Base-by-base conservation (phyloP, 2,888 invertebrate genomes). In the Tetragonula carbonaria region DNA sequence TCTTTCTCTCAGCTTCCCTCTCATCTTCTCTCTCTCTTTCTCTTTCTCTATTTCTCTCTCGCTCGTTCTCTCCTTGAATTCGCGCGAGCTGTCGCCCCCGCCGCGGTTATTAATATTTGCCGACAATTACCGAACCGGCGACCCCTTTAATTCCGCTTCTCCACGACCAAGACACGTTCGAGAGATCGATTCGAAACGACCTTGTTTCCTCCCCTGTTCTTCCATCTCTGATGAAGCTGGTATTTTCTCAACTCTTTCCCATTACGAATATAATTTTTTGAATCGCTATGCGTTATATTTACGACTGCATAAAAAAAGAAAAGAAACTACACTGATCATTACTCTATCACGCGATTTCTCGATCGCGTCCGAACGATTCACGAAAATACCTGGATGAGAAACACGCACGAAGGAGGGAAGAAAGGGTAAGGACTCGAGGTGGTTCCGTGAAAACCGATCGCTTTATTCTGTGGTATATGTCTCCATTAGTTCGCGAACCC, bases 41-140 rank as follows among this genome's bases (percentile, higher is more conserved):
- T 85, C 77, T 74, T 81, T 82, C 80, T 74, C 84, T 53, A 53
- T 65, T 70, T n/a, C 67, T 74, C 79, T 51, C 79, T 77, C 84
- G 28, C 75, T 76, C 84, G 21, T 68, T 78, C 83, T 85, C 77
- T 73, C 81, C 68, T 78, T 76, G 74, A 86, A 87, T 86, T 79
- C 81, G 83, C 87, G 82, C 63, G 81, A 73, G 73, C 82, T 78
- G 74, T 82, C 78, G 84, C 75, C 71, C 78, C 73, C 80, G 18
- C 86, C 90, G 87, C 92, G 91, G 92, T 94, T 94, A 94, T 94
- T 94, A 94, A 94, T 94, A 94, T 94, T 94, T 94, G 93, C 93
- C 92, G 93, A 94, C 94, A 94, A 94, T 94, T 94, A 94, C 91
- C 91, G 91, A 89, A 89, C 90, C 91, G 89, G 86, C 86, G 91